phyloP scores from a whole-genome alignment of 2,888 invertebrate genomes.

The Tetranychus truncatus region DNA sequence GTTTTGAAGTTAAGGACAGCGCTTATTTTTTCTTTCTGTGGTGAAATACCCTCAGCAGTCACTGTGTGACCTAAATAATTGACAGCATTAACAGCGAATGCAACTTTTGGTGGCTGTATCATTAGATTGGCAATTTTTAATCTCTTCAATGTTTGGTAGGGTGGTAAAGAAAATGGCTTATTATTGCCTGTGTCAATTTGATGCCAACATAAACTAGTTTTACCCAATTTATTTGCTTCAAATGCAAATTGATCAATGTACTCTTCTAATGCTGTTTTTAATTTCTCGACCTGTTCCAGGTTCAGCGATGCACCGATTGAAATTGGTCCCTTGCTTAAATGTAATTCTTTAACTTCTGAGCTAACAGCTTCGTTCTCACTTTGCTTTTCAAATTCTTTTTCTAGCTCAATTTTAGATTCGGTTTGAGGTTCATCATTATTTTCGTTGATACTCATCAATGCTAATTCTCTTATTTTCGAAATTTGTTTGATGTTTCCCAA shows the following conservation, averaged over 20 bases:
- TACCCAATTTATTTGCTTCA: not conserved
- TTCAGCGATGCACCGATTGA: too few species aligned
- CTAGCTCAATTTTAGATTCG: too few species aligned
- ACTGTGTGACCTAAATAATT: conserved; percentile 26
- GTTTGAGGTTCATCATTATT: too few species aligned
- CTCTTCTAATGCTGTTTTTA: not conserved
- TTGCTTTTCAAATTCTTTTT: too few species aligned
- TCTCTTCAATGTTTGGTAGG: conserved; percentile 21
- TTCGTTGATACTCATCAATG: too few species aligned
- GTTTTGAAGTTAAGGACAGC: conserved; percentile 20
- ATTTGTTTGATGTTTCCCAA: too few species aligned
- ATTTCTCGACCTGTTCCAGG: not conserved
- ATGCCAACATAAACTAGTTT: not conserved
- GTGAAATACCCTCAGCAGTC: too few species aligned
- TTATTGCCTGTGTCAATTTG: conserved; percentile 14
- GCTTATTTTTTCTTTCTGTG: too few species aligned
- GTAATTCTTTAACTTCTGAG: too few species aligned
- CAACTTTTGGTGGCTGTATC: conserved; percentile 26
- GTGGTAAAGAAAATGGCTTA: conserved; percentile 6
- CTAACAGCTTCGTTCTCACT: too few species aligned
- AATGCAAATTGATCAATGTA: not conserved
- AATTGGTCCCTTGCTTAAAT: too few species aligned
- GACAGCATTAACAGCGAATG: conserved; percentile 19
- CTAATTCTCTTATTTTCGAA: too few species aligned
- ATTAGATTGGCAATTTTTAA: conserved; percentile 24